Conservation (phyloP, 2,113 vertebrate genomes). For the Porphyrio hochstetteri region DNA sequence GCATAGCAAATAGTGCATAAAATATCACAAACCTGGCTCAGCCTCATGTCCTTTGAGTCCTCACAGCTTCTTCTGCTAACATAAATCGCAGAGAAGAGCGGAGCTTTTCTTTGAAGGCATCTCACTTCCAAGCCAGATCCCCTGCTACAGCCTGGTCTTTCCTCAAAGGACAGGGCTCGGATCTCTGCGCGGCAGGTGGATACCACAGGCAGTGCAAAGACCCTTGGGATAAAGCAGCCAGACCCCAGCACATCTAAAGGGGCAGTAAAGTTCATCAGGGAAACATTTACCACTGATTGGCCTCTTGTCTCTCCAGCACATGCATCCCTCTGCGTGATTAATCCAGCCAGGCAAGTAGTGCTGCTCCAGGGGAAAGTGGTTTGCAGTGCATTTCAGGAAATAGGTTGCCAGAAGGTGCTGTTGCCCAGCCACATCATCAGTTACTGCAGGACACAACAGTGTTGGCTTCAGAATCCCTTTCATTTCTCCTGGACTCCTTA, state of each 20-base stretch:
- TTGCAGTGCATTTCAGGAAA: background rate
- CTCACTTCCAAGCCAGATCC: background rate
- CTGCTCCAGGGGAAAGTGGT: background rate
- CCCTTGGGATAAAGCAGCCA: background rate
- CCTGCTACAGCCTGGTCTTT: background rate
- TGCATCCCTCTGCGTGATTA: background rate
- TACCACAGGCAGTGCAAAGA: background rate
- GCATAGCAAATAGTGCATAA: conserved; percentile 34
- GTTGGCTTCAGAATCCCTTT: background rate
- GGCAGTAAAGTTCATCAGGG: background rate
- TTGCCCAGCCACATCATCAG: rapidly evolving
- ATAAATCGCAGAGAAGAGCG: background rate
- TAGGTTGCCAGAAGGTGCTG: background rate
- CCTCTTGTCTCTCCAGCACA: background rate
- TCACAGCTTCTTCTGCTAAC: background rate
- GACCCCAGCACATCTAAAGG: background rate
- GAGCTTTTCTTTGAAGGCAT: background rate
- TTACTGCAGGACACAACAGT: background rate
- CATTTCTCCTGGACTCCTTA: background rate
- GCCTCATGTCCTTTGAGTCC: background rate
- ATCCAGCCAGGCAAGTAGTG: background rate
- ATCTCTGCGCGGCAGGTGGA: background rate
- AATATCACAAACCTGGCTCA: conserved; percentile 25
- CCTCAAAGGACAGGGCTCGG: background rate
- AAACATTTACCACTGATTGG: background rate